Conservation (phyloP, 2,797 vertebrate species). For the Telmatherina bonti region DNA sequence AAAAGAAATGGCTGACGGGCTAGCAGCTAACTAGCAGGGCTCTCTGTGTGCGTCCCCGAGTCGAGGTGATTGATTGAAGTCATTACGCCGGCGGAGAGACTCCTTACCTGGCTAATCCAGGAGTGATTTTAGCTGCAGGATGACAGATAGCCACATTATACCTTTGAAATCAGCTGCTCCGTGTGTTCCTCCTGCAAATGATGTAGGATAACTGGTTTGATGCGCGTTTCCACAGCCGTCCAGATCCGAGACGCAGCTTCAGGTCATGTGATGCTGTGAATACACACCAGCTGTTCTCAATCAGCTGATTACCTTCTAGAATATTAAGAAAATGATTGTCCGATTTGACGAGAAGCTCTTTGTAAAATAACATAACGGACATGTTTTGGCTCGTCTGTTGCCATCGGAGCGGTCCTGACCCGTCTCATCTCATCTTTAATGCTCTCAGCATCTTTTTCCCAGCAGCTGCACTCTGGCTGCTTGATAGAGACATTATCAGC, state of each 20-base stretch:
- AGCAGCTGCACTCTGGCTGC: slow-evolving; percentile 6
- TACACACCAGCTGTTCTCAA: neutral
- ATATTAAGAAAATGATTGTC: too few species aligned
- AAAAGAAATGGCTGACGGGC: slow-evolving; percentile 65
- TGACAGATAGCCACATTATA: slow-evolving; percentile 79
- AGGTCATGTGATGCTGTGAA: neutral
- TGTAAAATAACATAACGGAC: neutral
- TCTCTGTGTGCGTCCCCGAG: slow-evolving; percentile 41
- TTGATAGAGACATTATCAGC: slow-evolving; percentile 32
- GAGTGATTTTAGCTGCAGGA: slow-evolving; percentile 77
- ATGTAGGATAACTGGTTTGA: slow-evolving; percentile 52
- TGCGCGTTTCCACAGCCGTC: slow-evolving; percentile 41
- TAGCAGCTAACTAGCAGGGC: slow-evolving; percentile 42
- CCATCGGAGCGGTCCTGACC: slow-evolving; percentile 11
- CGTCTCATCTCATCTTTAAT: slow-evolving; percentile 23
- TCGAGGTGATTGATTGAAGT: slow-evolving; percentile 82
- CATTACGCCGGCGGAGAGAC: slow-evolving; percentile 78
- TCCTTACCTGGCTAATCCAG: slow-evolving; percentile 81
- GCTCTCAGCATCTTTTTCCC: slow-evolving; percentile 8
- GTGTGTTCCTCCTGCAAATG: slow-evolving; percentile 64
- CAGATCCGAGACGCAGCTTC: slow-evolving; percentile 21
- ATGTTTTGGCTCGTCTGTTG: neutral
- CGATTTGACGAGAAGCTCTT: too few species aligned
- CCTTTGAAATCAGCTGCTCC: slow-evolving; percentile 55
- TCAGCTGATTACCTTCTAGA: too few species aligned